Percentiles rank a stretch among this genome's conserved stretches.
Conservation (phyloP, 2,113 vertebrate species). For the Amphiprion ocellaris region DNA sequence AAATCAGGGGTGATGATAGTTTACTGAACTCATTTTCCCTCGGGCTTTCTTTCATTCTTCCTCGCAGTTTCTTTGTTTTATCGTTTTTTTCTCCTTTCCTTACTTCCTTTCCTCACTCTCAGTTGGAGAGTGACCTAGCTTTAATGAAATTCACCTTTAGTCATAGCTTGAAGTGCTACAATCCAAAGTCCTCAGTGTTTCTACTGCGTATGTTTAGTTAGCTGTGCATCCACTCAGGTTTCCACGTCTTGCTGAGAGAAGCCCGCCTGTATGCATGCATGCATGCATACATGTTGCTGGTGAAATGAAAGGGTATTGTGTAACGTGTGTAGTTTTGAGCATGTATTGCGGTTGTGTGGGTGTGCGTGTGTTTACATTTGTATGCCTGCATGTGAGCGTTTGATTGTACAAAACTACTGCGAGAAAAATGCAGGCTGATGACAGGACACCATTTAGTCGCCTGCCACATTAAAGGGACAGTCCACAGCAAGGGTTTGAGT, state of each 20-base stretch:
- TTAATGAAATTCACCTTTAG: constrained; percentile 67
- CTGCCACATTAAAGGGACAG: constrained; percentile 77
- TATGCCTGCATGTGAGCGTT: constrained; percentile 63
- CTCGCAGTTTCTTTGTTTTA: constrained; percentile 17
- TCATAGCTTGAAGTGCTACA: constrained; percentile 44
- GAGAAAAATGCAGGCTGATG: constrained; percentile 66
- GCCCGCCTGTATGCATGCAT: background rate
- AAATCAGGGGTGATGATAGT: constrained; percentile 69
- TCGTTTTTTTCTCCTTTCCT: background rate
- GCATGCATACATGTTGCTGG: background rate
- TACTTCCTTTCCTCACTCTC: constrained; percentile 14
- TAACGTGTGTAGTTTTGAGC: constrained; percentile 15
- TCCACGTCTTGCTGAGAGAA: constrained; percentile 44
- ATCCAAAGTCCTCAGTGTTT: constrained; percentile 42
- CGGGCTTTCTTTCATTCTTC: constrained; percentile 10
- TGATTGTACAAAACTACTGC: constrained; percentile 72
- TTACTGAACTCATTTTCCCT: constrained; percentile 44
- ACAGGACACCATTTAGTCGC: constrained; percentile 70
- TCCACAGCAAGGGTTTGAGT: constrained; percentile 57
- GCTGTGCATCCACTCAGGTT: constrained; percentile 63
- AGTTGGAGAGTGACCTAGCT: constrained; percentile 49
- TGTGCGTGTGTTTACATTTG: constrained; percentile 63
- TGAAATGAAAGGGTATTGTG: constrained; percentile 45
- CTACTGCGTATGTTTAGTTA: constrained; percentile 65
- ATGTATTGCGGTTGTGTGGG: constrained; percentile 60